Percentiles rank a stretch among this genome's conserved stretches.
phyloP scores from a whole-genome alignment of 1,140 invertebrate genomes.

The Vanessa tameamea region DNA sequence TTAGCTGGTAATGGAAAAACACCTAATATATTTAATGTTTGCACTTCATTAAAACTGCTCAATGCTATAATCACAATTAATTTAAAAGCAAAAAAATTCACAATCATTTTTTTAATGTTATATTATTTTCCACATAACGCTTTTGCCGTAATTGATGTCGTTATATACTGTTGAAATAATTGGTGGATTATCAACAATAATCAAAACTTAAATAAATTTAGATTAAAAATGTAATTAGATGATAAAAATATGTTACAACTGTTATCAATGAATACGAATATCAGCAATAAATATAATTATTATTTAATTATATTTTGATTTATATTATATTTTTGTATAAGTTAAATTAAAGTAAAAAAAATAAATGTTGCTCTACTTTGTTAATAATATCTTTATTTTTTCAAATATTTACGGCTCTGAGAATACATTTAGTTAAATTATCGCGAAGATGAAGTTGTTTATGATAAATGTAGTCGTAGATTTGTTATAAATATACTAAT shows the following conservation, averaged over 20 bases:
- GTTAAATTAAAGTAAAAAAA: no score
- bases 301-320: no score
- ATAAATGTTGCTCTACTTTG: no score
- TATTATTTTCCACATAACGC: constrained; percentile 5
- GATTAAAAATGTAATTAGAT: neutral
- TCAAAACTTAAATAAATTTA: neutral
- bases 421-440: no score
- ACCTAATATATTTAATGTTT: constrained; percentile 82
- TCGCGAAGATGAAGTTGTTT: no score
- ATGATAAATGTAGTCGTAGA: no score
- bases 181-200: neutral
- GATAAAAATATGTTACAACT: neutral
- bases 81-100: neutral
- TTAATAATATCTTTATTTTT: no score
- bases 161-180: neutral
- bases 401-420: no score
- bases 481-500: no score
- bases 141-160: neutral
- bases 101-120: constrained; percentile 1
- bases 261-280: neutral
- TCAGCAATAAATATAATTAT: neutral
- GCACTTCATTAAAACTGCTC: constrained; percentile 33
- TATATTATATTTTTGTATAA: no score
- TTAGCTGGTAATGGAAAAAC: constrained; percentile 85
- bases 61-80: neutral